phyloP scores from a whole-genome alignment of 2,113 vertebrate species.

The Myotis lucifugus region DNA sequence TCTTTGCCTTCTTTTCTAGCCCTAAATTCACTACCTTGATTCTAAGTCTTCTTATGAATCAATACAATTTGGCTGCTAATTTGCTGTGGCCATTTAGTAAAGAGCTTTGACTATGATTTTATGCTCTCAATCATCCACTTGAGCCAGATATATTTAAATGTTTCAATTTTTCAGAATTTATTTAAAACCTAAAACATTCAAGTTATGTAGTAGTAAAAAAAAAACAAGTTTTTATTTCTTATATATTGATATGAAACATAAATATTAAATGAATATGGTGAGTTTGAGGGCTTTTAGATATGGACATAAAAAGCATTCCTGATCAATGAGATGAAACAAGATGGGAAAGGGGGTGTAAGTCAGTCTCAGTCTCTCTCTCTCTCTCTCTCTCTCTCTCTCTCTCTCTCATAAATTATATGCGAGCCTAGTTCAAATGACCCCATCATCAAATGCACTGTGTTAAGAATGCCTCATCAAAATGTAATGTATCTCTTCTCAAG shows the following conservation, averaged over 20 bases:
- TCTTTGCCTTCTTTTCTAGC: neutral
- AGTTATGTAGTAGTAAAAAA: slow-evolving; percentile 4
- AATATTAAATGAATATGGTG: neutral
- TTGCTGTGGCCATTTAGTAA: neutral
- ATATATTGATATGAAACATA: neutral
- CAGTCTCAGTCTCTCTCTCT: neutral
- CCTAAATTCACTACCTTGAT: neutral
- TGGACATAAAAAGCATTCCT: neutral
- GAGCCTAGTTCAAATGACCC: neutral
- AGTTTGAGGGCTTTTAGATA: neutral
- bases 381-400: neutral
- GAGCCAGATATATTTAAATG: neutral
- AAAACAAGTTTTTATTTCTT: neutral
- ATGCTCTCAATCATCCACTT: neutral
- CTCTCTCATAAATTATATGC: neutral
- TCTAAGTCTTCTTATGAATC: neutral
- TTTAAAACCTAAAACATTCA: neutral
- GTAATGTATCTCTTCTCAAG: neutral
- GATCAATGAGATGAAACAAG: neutral
- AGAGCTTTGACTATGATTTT: neutral
- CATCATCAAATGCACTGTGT: neutral
- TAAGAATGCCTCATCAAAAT: neutral
- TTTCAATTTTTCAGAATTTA: neutral
- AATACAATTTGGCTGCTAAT: neutral
- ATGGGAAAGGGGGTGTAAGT: neutral